phyloP scores from a whole-genome alignment of 2,113 vertebrate species.

The Patagioenas fasciata region DNA sequence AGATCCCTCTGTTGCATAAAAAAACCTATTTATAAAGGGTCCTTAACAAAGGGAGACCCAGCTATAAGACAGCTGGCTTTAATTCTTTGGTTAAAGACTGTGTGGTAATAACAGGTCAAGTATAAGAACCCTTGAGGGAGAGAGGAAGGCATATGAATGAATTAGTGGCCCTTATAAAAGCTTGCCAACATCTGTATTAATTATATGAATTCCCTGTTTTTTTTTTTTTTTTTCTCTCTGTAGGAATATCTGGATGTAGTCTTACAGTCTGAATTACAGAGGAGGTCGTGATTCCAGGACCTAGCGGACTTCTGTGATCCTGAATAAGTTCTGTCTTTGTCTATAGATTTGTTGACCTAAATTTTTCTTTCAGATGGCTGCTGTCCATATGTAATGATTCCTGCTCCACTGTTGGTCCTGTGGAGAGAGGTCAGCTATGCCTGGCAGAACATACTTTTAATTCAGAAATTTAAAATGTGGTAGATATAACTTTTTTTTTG shows the following conservation, averaged over 20 bases:
- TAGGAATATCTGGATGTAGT: not conserved
- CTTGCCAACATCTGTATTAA: constrained; percentile 43
- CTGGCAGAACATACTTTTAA: not conserved
- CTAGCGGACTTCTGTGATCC: not conserved
- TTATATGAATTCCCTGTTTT: not conserved
- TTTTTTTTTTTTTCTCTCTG: not conserved
- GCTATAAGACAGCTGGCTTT: constrained; percentile 39
- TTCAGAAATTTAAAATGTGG: not conserved
- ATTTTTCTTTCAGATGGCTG: not conserved
- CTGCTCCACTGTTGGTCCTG: not conserved
- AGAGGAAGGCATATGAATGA: constrained; percentile 46
- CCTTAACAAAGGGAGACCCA: constrained; percentile 12
- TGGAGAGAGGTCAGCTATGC: not conserved
- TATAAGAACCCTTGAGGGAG: constrained; percentile 33
- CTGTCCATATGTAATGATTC: not conserved
- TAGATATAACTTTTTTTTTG: not conserved
- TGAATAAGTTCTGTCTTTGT: not conserved
- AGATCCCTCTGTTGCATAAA: not conserved
- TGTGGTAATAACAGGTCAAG: constrained; percentile 42
- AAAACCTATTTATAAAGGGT: not conserved
- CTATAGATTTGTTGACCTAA: not conserved
- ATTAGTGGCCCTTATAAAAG: constrained; percentile 25
- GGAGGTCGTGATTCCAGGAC: not conserved
- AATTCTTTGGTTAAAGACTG: constrained; percentile 14
- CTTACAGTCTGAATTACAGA: not conserved